Evolutionary conservation across 2,113 vertebrate species (phyloP), one percentile per base, ranked within the genome.

Genomic region (Physeter macrocephalus): DNA sequence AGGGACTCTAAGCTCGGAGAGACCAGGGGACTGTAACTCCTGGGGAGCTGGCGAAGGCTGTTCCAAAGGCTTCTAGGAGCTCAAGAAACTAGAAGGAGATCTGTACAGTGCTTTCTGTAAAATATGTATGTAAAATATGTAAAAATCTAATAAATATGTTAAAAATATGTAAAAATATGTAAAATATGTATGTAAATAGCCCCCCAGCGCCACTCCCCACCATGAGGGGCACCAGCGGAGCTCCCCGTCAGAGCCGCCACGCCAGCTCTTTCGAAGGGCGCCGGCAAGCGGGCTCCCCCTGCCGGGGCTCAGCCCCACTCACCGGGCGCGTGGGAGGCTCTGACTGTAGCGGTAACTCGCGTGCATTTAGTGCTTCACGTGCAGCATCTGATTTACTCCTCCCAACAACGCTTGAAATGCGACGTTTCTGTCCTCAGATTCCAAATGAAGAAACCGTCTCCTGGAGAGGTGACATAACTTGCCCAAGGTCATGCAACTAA

Each of bases 281-380:
- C 34, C 1, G 2, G 25, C 74, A 36, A 10, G 21, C 9, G 0
- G 18, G 13, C 15, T 41, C 29, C n/a, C 59, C 59, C 59, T 15
- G 0, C 18, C 7, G 25, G 61, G 54, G 27, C 64, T 21, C 69
- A 3, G 52, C 29, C 27, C 49, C 39, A 7, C 72, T 29, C 46
- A 6, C n/a, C 11, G 2, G 8, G 15, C 1, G 4, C 4, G 6
- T 12, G 11, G 39, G 43, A 23, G 46, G 5, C n/a, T 18, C 39
- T 20, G 3, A 13, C 15, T 25, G 8, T 1, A 23, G 3, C 36
- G 20, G 64, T n/a, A 20, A 43, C 36, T 27, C 10, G 9, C 11
- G 3, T 4, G 17, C 7, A 0, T 4, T 5, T 6, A 39, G 64
- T 5, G 36, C 13, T n/a, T 31, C 46, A 6, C 29, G 0, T 6